These are phyloP conservation scores for Oxyscelio sp. DNA, from an alignment of 2,888 invertebrate species.

Conservation along the genomic window DNA sequence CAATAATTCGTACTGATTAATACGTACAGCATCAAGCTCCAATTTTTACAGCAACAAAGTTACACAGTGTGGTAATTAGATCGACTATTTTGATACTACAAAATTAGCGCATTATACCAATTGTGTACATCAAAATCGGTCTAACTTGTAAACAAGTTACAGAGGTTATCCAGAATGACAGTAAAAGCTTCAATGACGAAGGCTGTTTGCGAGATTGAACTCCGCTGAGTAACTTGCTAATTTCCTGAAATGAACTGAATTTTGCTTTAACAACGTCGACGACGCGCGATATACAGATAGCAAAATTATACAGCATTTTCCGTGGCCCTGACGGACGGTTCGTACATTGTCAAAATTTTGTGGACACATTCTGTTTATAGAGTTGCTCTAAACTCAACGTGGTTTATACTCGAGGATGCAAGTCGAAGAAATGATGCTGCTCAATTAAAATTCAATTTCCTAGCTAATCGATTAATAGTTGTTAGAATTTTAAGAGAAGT, in stretches of 20 bases:
- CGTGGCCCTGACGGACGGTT: slow-evolving; percentile 37
- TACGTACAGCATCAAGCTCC: slow-evolving; percentile 25
- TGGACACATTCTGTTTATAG: slow-evolving; percentile 38
- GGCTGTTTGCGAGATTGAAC: neutral
- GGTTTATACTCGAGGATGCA: slow-evolving; percentile 84
- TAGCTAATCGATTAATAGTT: slow-evolving; percentile 45
- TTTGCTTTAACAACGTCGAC: neutral
- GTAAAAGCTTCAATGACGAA: slow-evolving; percentile 14
- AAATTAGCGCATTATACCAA: neutral
- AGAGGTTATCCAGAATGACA: neutral
- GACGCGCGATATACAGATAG: slow-evolving; percentile 10
- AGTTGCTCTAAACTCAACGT: slow-evolving; percentile 76
- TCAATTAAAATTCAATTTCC: slow-evolving; percentile 64
- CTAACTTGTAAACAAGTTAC: slow-evolving; percentile 23
- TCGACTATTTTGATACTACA: neutral
- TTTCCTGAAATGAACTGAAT: slow-evolving; percentile 17
- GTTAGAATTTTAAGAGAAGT: slow-evolving; percentile 24
- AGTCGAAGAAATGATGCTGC: slow-evolving; percentile 71
- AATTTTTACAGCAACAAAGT: slow-evolving; percentile 48
- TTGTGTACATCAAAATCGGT: slow-evolving; percentile 5
- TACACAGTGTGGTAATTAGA: slow-evolving; percentile 13
- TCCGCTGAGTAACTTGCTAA: neutral
- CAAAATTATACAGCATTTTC: slow-evolving; percentile 30
- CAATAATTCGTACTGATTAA: slow-evolving; percentile 2
- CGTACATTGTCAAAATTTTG: slow-evolving; percentile 23